These are phyloP conservation scores for Rhopalosiphum nymphaeae DNA, from an alignment of 2,888 invertebrate genomes.

Conservation along the genomic window DNA sequence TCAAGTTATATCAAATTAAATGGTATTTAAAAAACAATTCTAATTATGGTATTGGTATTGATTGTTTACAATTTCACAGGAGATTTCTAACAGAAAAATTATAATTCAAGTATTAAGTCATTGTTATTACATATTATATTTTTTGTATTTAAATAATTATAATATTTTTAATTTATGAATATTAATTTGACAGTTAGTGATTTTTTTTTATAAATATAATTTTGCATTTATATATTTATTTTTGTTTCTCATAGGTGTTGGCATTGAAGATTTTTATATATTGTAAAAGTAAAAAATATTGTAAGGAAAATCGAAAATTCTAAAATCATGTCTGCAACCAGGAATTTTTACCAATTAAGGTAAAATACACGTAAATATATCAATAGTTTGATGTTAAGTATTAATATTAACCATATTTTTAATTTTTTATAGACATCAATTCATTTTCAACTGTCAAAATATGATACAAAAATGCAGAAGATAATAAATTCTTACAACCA, in stretches of 20 bases:
- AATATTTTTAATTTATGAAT: neutral
- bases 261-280: neutral
- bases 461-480: neutral
- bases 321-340: neutral
- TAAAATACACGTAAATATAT: neutral
- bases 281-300: neutral
- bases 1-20: no score
- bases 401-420: neutral
- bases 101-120: neutral
- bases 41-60: neutral
- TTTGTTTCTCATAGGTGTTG: neutral
- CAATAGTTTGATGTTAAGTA: neutral
- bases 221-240: neutral
- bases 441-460: no score
- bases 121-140: neutral
- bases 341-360: neutral
- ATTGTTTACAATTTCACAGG: neutral
- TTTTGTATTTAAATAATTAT: neutral
- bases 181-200: neutral
- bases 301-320: neutral
- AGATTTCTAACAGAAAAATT: neutral
- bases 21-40: no score
- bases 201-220: neutral
- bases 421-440: neutral
- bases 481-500: neutral